Evolutionary conservation across 2,888 invertebrate species (phyloP).

Genomic region (Caenorhabditis sp.): DNA sequence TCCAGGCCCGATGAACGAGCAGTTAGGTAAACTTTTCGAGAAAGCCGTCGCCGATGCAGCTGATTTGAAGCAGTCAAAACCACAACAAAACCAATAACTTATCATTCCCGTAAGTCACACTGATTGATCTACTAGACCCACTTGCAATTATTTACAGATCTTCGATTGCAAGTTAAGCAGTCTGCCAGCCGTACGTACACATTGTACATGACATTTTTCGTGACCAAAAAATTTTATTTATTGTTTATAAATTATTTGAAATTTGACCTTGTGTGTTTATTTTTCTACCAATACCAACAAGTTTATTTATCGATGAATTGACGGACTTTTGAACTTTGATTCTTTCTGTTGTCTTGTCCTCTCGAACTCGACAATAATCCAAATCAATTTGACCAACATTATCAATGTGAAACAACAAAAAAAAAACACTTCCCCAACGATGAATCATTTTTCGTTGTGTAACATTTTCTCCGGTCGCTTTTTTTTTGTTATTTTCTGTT

Average conservation of each 20-base stretch:
- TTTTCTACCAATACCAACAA: not conserved
- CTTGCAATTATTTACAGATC: conserved; percentile 13
- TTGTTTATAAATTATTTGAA: conserved; percentile 10
- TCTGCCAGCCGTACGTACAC: conserved; percentile 35
- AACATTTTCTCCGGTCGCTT: not conserved
- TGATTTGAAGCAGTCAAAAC: conserved; percentile 34
- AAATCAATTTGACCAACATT: conserved; percentile 9
- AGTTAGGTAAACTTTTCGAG: conserved; percentile 57
- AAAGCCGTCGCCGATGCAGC: conserved; percentile 52
- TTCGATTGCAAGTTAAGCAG: conserved; percentile 39
- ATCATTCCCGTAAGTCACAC: conserved; percentile 10
- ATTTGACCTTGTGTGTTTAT: conserved; percentile 15
- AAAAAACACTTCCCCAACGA: conserved; percentile 21
- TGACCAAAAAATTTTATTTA: conserved; percentile 1
- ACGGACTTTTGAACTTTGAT: not conserved
- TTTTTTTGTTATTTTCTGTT: conserved; percentile 2
- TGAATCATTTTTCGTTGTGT: conserved; percentile 8
- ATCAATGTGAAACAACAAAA: not conserved
- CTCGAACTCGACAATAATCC: conserved; percentile 17
- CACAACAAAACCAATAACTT: conserved; percentile 16
- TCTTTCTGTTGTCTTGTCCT: conserved; percentile 1
- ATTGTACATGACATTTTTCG: conserved; percentile 23
- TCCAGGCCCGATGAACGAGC: conserved; percentile 59
- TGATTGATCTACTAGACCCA: conserved; percentile 8
- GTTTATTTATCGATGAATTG: not conserved